Base-by-base conservation (phyloP, 2,113 vertebrate species). In the Pseudonaja textilis region DNA sequence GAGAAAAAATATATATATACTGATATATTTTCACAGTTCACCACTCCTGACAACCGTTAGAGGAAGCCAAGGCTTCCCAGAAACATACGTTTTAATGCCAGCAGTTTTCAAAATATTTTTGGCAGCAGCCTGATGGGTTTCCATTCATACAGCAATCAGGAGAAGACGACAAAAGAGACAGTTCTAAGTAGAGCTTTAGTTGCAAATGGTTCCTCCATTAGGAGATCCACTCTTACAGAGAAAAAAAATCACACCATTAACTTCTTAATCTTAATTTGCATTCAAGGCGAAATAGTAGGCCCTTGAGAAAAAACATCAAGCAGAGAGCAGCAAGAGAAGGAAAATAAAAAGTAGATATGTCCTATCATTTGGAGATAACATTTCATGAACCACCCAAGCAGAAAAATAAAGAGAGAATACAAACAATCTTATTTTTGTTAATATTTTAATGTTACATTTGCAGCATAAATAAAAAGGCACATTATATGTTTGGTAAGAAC, bases 381-480 rank as follows among this genome's bases (percentile, higher is more conserved):
- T 4, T 12, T 2, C 2, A 5, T 0, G 1, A 54, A 88, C 29
- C 91, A 54, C 74, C 25, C 39, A 57, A 47, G 34, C 45, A 57
- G 25, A 39, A 23, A 42, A 59, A 45, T 26, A 52, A 20, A 50
- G 42, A 26, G 16, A 50, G 90, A 93, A 94, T 57, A 1, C 74
- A 85, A 93, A 92, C 90, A 91, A 34, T 16, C 59, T 87, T 86
- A 94, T 96, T 93, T 95, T 97, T 91, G 96, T 96, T 96, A 96
- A 97, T 96, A 97, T 92, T 98, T 98, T 97, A 97, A 97, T 97
- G 97, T 97, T 94, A 96, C 93, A 97, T 96, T 95, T 97, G 97
- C 97, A 98, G 97, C 97, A 98, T 98, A 98, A 97, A 98, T 98
- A 98, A 96, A 91, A 96, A 98, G 97, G 97, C 97, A 97, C 97